Base-by-base conservation (phyloP, 2,113 vertebrate genomes). In the Pachyramphus minor region DNA sequence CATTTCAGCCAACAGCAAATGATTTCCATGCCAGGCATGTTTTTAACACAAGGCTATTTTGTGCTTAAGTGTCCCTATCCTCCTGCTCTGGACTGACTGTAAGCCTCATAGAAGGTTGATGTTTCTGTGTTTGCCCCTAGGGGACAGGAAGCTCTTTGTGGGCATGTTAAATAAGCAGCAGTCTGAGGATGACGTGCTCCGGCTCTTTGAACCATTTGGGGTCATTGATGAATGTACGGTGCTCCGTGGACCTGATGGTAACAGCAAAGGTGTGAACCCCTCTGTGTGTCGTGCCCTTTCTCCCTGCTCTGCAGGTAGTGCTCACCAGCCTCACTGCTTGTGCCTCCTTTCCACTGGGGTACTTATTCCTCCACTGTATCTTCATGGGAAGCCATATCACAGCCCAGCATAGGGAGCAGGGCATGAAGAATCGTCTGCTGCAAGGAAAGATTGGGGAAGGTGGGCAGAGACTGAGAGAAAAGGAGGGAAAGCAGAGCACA, bases 121-220 rank as follows among this genome's bases (percentile, higher is more conserved):
- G 97, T 94, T 95, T 97, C 89, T 94, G 94, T 98, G 94, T 97
- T 97, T 96, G 67, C 96, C 97, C 95, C 60, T 96, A 98, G 98
- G 98, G 96, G 98, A 98, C 97, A 97, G 98, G 97, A 98, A 99
- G 98, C 98, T 99, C 97, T 99, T 99, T 96, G 99, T 99, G 90
- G 99, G 99, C 94, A 99, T 99, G 99, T 98, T 99, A 97, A 99
- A 99, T 98, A 99, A 99, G 98, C 99, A 99, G 97, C 99, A 99
- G 97, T 99, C 99, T 6, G 99, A 99, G 97, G 99, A 99, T 91
- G 99, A 99, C 11, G 99, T 99, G 83, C 99, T 99, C 96, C 98
- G 99, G 96, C 99, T 99, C 96, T 99, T 99, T 78, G 99, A 99
- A 98, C 99, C 99, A 16, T 99, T 99, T 35, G 99, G 99, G 94